These are phyloP conservation scores for Nycticorax nycticorax DNA, from an alignment of 2,113 vertebrate genomes.

Conservation along the genomic window DNA sequence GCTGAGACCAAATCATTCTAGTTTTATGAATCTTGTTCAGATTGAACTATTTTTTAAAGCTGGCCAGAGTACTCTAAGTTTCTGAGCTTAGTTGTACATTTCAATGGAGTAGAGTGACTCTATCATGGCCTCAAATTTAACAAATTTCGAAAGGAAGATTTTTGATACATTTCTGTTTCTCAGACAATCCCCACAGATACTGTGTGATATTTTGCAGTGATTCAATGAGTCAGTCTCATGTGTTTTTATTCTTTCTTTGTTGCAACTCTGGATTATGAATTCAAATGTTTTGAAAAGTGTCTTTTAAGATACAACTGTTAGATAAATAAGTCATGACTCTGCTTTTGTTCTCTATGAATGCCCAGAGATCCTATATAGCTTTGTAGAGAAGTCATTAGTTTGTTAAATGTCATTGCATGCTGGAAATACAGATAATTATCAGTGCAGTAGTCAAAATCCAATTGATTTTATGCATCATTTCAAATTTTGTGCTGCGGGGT, in stretches of 20 bases:
- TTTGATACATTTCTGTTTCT: background rate
- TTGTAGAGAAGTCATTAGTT: background rate
- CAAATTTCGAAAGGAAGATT: background rate
- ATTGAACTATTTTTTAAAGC: background rate
- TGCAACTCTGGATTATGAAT: background rate
- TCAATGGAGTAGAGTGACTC: background rate
- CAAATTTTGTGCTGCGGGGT: background rate
- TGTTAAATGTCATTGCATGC: background rate
- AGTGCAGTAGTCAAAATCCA: background rate
- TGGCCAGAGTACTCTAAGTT: background rate
- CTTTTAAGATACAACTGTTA: background rate
- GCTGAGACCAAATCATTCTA: background rate
- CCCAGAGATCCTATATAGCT: background rate
- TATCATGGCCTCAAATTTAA: background rate
- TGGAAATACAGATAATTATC: background rate
- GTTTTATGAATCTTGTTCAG: background rate
- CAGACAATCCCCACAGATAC: background rate
- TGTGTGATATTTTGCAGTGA: background rate
- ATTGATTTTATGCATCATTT: background rate
- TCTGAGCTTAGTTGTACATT: background rate
- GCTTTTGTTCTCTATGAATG: background rate
- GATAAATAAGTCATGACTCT: background rate
- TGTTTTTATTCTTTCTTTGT: background rate
- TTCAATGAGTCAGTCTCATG: background rate
- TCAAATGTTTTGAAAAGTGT: background rate